A percentile compares a stretch with the other conserved stretches of the same genome.
These are phyloP conservation scores for Parthenolecanium corni DNA, from an alignment of 2,888 invertebrate genomes.

Conservation along the genomic window DNA sequence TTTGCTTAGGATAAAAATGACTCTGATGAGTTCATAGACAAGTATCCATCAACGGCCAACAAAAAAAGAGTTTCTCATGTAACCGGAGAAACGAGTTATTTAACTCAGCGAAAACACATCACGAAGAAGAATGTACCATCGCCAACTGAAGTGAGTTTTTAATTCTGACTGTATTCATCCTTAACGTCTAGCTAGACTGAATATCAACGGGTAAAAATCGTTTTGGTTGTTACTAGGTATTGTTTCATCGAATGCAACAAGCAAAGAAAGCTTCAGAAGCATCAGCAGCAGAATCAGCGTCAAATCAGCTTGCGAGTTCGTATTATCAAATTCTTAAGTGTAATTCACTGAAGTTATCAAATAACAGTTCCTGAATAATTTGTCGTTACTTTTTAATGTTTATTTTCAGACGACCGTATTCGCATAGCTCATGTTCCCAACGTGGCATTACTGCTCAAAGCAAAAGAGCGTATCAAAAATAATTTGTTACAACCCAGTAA, in stretches of 20 bases:
- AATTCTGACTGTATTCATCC: not conserved
- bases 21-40: not conserved
- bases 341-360: not conserved
- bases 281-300: no score
- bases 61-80: slow-evolving; percentile 21
- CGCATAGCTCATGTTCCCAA: slow-evolving; percentile 23
- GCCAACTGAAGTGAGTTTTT: slow-evolving; percentile 6
- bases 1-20: not conserved
- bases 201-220: not conserved
- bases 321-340: not conserved
- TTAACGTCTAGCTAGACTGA: not conserved
- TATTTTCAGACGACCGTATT: slow-evolving; percentile 8
- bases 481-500: not conserved
- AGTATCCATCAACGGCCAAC: not conserved
- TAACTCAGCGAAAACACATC: not conserved
- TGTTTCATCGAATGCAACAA: not conserved
- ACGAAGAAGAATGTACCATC: slow-evolving; percentile 14
- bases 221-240: not conserved
- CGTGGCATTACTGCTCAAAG: slow-evolving; percentile 12
- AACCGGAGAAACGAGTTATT: not conserved
- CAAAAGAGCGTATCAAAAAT: slow-evolving; percentile 18
- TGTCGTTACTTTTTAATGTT: not conserved
- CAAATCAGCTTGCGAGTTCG: not conserved
- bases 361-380: not conserved
- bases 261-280: no score